Conservation (phyloP, 2,113 vertebrate species). For the Isurus oxyrinchus region DNA sequence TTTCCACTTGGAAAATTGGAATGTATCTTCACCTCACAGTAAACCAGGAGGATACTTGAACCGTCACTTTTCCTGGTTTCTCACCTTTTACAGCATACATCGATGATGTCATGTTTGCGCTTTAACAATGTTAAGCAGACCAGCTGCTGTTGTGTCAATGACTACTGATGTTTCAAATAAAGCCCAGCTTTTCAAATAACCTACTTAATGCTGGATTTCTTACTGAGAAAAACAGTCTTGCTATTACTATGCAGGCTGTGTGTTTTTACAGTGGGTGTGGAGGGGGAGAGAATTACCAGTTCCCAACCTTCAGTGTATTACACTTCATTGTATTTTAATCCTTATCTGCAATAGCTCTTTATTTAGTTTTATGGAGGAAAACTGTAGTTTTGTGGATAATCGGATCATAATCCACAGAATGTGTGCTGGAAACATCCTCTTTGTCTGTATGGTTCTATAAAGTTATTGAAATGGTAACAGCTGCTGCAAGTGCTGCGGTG, state of each 20-base stretch:
- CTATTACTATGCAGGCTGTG: neutral
- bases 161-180: neutral
- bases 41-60: neutral
- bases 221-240: neutral
- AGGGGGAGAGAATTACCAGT: neutral
- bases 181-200: neutral
- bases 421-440: neutral
- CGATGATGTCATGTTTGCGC: neutral
- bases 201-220: neutral
- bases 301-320: neutral
- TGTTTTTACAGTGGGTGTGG: neutral
- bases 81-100: neutral
- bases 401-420: neutral
- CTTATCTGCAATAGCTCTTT: neutral
- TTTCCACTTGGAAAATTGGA: neutral
- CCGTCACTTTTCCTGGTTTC: neutral
- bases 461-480: neutral
- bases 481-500: neutral
- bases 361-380: neutral
- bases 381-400: neutral
- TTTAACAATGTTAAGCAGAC: neutral
- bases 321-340: neutral
- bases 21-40: neutral
- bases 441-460: neutral
- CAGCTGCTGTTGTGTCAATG: neutral